phyloP scores from a whole-genome alignment of 2,113 vertebrate species.

The Tonatia bakeri region DNA sequence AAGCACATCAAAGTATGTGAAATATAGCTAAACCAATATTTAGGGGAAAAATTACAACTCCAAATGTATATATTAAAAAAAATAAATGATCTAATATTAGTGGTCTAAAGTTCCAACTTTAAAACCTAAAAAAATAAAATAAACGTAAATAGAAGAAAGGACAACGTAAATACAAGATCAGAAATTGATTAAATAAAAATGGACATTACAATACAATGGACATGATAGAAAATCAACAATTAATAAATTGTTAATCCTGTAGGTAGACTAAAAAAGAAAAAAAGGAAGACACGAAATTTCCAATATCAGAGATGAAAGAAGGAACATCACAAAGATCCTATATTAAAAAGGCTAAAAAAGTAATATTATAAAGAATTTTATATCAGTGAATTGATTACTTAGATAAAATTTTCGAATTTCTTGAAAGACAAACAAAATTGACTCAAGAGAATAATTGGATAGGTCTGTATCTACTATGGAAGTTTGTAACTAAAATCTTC shows the following conservation, averaged over 20 bases:
- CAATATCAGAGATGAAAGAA: background rate
- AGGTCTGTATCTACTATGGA: background rate
- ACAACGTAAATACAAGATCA: background rate
- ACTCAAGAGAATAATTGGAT: background rate
- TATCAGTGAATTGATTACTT: background rate
- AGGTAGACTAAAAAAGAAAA: background rate
- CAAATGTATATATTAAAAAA: background rate
- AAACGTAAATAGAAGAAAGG: background rate
- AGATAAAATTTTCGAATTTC: background rate
- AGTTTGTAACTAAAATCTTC: background rate
- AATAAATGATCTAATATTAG: background rate
- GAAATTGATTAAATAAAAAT: conserved; percentile 1
- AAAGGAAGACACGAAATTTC: background rate
- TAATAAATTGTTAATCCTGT: background rate
- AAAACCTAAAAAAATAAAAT: background rate
- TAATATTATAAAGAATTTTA: background rate
- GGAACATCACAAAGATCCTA: background rate
- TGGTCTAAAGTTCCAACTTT: background rate
- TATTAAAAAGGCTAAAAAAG: background rate
- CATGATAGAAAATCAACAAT: background rate
- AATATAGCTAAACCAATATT: background rate
- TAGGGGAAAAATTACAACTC: background rate
- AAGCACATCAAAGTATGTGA: background rate
- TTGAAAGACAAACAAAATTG: background rate
- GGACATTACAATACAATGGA: background rate